Conservation (phyloP, 2,797 vertebrate species). For the Notoglanidium macrostoma region DNA sequence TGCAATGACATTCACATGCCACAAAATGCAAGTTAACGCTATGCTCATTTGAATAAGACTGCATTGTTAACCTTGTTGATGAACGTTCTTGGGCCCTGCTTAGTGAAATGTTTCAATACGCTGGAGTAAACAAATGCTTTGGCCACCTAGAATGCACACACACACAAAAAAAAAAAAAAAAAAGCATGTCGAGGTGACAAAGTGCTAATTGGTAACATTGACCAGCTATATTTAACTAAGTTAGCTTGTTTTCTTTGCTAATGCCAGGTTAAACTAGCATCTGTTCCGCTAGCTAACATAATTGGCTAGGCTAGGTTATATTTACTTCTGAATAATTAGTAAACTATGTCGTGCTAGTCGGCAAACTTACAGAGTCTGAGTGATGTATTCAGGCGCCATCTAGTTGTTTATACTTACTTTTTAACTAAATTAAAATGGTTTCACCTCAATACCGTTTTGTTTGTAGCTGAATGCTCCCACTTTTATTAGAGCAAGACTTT, state of each 20-base stretch:
- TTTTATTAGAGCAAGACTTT: background rate
- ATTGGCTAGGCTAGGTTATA: no score
- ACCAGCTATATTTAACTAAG: background rate
- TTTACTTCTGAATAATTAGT: background rate
- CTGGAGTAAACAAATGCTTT: background rate
- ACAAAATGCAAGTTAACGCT: background rate
- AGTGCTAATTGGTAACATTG: background rate
- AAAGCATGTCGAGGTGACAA: background rate
- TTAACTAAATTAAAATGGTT: background rate
- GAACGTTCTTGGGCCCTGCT: background rate
- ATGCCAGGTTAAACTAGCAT: background rate
- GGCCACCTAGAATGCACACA: background rate
- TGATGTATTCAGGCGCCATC: background rate
- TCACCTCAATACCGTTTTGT: background rate
- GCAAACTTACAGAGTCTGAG: background rate
- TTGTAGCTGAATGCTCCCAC: background rate
- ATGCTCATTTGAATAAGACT: no score
- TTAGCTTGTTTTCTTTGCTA: background rate
- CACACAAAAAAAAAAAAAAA: background rate
- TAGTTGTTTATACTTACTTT: background rate
- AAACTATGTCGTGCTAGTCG: background rate
- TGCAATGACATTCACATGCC: background rate
- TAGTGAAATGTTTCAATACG: background rate
- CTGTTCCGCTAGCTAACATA: background rate
- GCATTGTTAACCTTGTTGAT: background rate